phyloP scores from a whole-genome alignment of 2,113 vertebrate species.

The Prunella himalayana region DNA sequence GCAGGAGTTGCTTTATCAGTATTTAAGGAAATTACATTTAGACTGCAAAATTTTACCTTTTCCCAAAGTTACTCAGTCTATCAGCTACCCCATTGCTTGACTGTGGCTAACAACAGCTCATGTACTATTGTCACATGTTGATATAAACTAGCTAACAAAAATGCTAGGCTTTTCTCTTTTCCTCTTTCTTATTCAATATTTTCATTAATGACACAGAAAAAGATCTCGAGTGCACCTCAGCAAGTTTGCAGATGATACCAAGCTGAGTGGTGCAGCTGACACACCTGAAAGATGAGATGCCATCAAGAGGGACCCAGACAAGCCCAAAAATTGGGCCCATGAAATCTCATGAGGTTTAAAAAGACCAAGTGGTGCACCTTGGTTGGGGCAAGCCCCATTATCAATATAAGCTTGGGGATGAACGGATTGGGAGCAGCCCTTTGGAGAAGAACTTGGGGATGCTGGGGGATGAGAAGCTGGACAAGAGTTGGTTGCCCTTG shows the following conservation, averaged over 20 bases:
- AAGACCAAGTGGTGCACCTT: not conserved
- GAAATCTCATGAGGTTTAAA: not conserved
- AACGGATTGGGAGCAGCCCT: not conserved
- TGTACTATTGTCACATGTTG: too few species aligned
- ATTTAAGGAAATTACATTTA: not conserved
- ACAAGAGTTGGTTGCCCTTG: not conserved
- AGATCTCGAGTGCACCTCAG: not conserved
- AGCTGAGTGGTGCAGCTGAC: too few species aligned
- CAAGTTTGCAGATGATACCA: not conserved
- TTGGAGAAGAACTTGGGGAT: not conserved
- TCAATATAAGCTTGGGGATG: not conserved
- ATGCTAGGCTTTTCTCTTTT: not conserved
- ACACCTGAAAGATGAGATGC: not conserved
- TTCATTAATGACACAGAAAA: not conserved
- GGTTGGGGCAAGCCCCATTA: not conserved
- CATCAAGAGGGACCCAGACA: not conserved
- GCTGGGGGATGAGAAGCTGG: not conserved
- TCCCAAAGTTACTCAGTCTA: not conserved
- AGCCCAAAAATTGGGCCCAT: not conserved
- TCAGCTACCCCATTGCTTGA: not conserved
- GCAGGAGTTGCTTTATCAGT: rapidly evolving
- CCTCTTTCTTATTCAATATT: not conserved
- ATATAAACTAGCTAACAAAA: not conserved
- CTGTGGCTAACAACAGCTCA: not conserved
- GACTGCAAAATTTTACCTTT: not conserved